Conservation (phyloP, 2,113 vertebrate species). For the Procavia capensis region DNA sequence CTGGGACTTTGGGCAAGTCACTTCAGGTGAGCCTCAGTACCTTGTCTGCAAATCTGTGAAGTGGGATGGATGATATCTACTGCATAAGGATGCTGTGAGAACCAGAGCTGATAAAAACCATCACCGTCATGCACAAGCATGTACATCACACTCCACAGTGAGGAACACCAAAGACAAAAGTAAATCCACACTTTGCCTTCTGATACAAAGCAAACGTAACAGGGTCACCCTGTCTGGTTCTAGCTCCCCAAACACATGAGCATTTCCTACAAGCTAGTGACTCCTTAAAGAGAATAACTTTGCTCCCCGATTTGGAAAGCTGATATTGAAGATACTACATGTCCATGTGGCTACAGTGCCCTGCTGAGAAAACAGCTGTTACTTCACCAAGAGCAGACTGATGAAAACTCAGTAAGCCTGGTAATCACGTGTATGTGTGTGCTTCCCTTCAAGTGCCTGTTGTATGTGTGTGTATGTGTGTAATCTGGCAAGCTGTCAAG, state of each 20-base stretch:
- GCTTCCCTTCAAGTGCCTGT: background rate
- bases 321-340: fast-evolving
- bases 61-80: fast-evolving
- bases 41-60: background rate
- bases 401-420: background rate
- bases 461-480: background rate
- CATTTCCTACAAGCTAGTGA: background rate
- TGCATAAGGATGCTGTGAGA: fast-evolving
- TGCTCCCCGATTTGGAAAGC: background rate
- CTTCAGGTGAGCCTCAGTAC: background rate
- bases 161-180: too few species aligned
- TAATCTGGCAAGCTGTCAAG: background rate
- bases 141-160: fast-evolving
- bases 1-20: background rate
- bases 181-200: background rate
- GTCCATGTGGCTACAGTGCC: background rate
- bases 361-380: background rate
- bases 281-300: background rate
- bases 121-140: fast-evolving
- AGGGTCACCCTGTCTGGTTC: background rate
- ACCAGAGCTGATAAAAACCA: background rate
- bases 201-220: background rate
- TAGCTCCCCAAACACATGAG: background rate
- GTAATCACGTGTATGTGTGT: background rate
- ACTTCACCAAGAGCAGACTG: background rate